Evolutionary conservation across 2,888 invertebrate species (phyloP), one percentile per base, ranked within the genome.

Genomic region (Drosophila paramelanica): DNA sequence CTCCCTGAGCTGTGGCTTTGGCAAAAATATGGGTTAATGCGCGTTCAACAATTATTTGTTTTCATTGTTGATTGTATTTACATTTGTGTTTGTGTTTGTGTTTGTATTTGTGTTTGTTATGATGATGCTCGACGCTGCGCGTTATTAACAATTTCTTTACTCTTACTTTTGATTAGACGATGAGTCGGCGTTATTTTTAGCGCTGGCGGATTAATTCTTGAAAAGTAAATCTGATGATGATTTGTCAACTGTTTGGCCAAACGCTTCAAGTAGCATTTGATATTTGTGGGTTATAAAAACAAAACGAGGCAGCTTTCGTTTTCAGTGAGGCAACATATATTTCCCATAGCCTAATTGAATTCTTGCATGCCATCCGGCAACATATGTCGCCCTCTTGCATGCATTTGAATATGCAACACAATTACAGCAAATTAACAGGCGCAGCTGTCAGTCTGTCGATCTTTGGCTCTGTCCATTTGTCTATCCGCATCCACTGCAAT

Each of bases 1-100:
- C 31, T 31, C 10, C 31, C 31, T 31, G 10, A 39, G 33, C n/a
- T 60, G 20, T 42, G 42, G 49, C 71, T 39, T 42, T 64, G 56
- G 66, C 42, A 58, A 68, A 70, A 74, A 90, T 83, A 81, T 90
- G 90, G 89, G 90, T 88, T 91, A 90, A 89, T 90, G 84, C 90
- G 80, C 79, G 69, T 41, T 41, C 67, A 67, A 65, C 73, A 80
- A 76, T 69, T 76, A 79, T 72, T 84, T 88, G 86, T 88, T 88
- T 82, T 86, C 68, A 81, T 88, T 84, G 87, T 81, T 84, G 73
- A 88, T 83, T 86, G 81, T 79, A 49, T 69, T 73, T 65, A 25
- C 42, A 56, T 75, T 72, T 72, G 42, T 64, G 46, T 61, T 73
- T 72, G 42, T 64, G 46, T 61, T 73, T 73, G 47, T 36, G 7